Evolutionary conservation across 2,888 invertebrate species (phyloP).

Genomic region (Belgica antarctica): DNA sequence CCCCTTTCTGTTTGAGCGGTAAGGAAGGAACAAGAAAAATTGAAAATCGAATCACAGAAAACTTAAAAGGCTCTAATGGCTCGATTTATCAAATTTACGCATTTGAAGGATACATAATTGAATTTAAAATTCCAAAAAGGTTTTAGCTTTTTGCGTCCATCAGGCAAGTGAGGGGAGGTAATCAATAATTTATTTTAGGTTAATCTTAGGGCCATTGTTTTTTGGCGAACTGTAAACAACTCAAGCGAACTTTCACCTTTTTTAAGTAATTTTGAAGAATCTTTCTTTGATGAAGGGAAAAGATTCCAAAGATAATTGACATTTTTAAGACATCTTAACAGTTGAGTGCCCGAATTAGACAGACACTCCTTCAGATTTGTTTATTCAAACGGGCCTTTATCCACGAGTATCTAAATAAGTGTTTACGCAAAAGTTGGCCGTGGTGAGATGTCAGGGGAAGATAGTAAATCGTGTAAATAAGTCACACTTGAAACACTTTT

Average conservation of each 20-base stretch:
- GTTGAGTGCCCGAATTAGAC: conserved; percentile 13
- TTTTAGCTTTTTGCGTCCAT: not conserved
- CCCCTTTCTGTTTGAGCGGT: not conserved
- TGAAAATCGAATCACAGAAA: not conserved
- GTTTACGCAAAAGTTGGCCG: too few species aligned
- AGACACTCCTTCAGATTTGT: not conserved
- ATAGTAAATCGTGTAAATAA: too few species aligned
- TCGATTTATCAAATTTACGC: conserved; percentile 16
- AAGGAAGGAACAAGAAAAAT: not conserved
- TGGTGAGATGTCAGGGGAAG: too few species aligned
- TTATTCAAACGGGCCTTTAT: too few species aligned
- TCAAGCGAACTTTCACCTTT: not conserved
- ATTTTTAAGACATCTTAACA: conserved; percentile 1
- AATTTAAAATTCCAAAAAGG: not conserved
- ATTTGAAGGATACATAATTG: conserved; percentile 6
- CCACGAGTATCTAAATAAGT: too few species aligned
- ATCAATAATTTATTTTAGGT: not conserved
- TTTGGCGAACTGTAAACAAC: not conserved
- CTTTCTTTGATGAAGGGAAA: not conserved
- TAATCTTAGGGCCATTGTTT: too few species aligned
- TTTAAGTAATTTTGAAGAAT: not conserved
- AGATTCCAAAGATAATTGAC: not conserved
- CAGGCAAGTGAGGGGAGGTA: not conserved
- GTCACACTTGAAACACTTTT: too few species aligned
- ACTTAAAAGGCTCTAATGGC: conserved; percentile 12